Percentiles rank a stretch among this genome's conserved stretches.
Conservation (phyloP, 2,113 vertebrate species). For the Oncorhynchus nerka region DNA sequence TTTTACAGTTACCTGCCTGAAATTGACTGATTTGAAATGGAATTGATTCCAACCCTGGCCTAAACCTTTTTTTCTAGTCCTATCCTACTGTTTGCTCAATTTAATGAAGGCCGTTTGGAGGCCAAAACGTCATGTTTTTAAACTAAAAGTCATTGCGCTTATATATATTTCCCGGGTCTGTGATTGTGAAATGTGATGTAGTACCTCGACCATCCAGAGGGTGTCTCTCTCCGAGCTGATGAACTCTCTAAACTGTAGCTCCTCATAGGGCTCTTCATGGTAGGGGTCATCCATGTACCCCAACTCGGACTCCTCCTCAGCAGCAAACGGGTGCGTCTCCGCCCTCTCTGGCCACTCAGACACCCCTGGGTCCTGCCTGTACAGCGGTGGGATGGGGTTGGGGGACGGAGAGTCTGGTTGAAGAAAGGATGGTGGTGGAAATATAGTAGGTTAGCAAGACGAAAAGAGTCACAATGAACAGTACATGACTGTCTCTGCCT, state of each 20-base stretch:
- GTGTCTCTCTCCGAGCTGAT: slow-evolving; percentile 75
- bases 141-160: no score
- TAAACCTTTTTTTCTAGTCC: no score
- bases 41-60: no score
- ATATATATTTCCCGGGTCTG: no score
- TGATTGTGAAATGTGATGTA: neutral
- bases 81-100: no score
- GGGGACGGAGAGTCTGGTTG: slow-evolving; percentile 71
- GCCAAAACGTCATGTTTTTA: neutral
- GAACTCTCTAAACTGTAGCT: slow-evolving; percentile 77
- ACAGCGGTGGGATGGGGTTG: slow-evolving; percentile 66
- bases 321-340: slow-evolving; percentile 73
- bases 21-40: no score
- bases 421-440: neutral
- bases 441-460: neutral
- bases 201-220: slow-evolving; percentile 78
- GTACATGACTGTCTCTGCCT: no score
- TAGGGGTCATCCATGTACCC: slow-evolving; percentile 80
- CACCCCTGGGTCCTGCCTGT: slow-evolving; percentile 62
- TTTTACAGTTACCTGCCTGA: no score
- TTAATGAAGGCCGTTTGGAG: neutral
- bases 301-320: slow-evolving; percentile 76
- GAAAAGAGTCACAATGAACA: no score
- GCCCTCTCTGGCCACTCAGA: slow-evolving; percentile 74
- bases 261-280: slow-evolving; percentile 77